phyloP scores from a whole-genome alignment of 2,113 vertebrate genomes.

The Archilochus colubris region DNA sequence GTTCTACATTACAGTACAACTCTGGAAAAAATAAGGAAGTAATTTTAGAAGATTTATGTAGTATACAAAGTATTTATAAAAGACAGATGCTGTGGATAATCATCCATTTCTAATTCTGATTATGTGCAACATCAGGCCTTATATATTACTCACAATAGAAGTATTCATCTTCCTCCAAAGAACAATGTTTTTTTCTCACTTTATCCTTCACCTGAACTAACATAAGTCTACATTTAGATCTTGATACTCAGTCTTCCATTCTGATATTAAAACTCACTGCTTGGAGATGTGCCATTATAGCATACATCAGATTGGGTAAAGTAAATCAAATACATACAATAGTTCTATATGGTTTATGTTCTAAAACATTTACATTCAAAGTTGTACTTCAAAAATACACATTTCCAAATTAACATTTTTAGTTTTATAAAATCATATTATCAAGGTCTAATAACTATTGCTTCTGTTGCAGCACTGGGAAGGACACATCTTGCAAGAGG shows the following conservation, averaged over 20 bases:
- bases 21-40: neutral
- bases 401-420: neutral
- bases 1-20: neutral
- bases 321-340: neutral
- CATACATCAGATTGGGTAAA: fast-evolving
- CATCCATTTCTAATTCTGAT: neutral
- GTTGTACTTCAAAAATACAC: neutral
- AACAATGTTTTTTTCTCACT: neutral
- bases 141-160: neutral
- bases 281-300: neutral
- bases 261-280: neutral
- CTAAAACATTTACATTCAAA: neutral
- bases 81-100: neutral
- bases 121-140: neutral
- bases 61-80: neutral
- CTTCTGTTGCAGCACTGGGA: neutral
- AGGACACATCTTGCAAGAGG: neutral
- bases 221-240: neutral
- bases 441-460: neutral
- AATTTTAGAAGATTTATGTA: neutral
- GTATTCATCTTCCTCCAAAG: neutral
- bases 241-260: neutral
- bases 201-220: neutral
- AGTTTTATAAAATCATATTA: neutral
- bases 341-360: neutral